Base-by-base conservation (phyloP, 23 tunicate species). In the Styela plicata region DNA sequence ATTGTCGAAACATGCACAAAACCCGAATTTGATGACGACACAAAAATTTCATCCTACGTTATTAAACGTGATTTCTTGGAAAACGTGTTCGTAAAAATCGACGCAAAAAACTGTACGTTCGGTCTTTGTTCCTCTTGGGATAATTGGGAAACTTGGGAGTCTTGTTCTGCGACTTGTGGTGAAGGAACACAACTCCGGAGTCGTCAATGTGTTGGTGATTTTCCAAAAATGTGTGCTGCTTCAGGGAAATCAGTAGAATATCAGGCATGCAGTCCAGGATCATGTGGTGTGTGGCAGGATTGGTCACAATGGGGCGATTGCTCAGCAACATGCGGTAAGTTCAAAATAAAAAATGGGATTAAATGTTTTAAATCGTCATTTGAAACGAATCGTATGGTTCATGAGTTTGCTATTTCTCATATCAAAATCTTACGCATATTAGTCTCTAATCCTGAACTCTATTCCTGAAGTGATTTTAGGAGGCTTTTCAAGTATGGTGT, bases 101-200 rank as follows among this genome's bases (percentile, higher is more conserved):
- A 76, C n/a, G 28, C 81, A 25, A 44, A 36, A 29, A 44, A 44
- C 27, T 76, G 81, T 29, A 36, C 64, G 10, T 25, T 36, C 1
- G 96, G 96, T 31, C 79, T 31, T 31, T 90, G 96, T 33, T 85
- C 96, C 65, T 82, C 74, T 70, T 90, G 96, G 96, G 64, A 70
- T 31, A 80, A 85, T 2, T 90, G 96, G 96, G 73, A 63, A 61
- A 67, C 79, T 80, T 90, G 96, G 96, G 32, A 65, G 36, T 52
- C 33, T 17, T 90, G 96, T 66, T 85, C 89, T 62, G 84, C 84
- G 29, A 90, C 83, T 36, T 90, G 96, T 69, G 83, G 85, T 83
- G 44, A 69, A n/a, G 96, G 96, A 26, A 73, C 3, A 22, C 81
- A 82, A 28, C 33, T 57, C 20, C 69, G 96, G 19, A 26, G 53